Evolutionary conservation across 1,140 invertebrate genomes (phyloP).

Genomic region (Heliconius eleuchia): DNA sequence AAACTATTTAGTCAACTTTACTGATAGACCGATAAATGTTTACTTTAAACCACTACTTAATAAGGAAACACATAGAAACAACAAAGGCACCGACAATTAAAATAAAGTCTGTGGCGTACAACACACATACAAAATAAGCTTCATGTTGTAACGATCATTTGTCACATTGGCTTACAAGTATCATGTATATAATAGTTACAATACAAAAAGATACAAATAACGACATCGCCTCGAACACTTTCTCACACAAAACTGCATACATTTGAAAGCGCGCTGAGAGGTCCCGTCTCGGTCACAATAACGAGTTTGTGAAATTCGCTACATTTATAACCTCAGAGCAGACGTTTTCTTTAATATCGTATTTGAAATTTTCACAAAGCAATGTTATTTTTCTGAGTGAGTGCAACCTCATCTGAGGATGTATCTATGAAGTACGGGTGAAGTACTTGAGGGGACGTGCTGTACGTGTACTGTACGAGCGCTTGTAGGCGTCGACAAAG

Average conservation of each 20-base stretch:
- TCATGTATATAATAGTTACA: not conserved
- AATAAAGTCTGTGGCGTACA: too few relatives aligned
- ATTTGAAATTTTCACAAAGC: constrained; percentile 8
- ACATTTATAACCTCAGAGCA: constrained; percentile 1
- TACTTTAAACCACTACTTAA: too few relatives aligned
- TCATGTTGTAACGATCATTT: not conserved
- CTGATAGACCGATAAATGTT: too few relatives aligned
- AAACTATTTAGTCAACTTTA: too few relatives aligned
- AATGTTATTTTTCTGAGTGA: constrained; percentile 10
- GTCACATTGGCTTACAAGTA: not conserved
- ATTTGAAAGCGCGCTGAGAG: not conserved
- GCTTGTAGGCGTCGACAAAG: too few relatives aligned
- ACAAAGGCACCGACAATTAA: too few relatives aligned
- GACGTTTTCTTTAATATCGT: constrained; percentile 5
- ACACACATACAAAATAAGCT: too few relatives aligned
- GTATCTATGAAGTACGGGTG: not conserved
- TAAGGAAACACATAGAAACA: too few relatives aligned
- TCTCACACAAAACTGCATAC: not conserved
- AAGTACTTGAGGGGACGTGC: too few relatives aligned
- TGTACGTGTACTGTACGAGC: not conserved
- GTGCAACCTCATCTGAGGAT: constrained; percentile 4
- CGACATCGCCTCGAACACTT: not conserved
- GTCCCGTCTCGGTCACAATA: not conserved
- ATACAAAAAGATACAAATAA: not conserved
- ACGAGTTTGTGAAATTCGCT: not conserved